phyloP scores from a whole-genome alignment of 2,113 vertebrate species.

The Crotalus horridus region DNA sequence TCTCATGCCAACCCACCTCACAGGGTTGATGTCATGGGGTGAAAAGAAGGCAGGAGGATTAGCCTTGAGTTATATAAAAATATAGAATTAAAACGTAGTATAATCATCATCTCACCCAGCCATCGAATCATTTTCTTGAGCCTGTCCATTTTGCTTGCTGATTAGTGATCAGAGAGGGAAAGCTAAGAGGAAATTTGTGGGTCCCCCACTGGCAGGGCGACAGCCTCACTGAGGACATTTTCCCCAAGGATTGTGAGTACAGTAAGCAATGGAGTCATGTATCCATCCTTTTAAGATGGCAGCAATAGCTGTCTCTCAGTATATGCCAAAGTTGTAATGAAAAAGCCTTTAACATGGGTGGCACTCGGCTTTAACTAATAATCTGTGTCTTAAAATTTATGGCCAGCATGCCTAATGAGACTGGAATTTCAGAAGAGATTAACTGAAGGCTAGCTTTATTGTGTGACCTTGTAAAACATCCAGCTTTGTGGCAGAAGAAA shows the following conservation, averaged over 20 bases:
- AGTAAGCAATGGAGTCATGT: not conserved
- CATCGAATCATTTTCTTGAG: not conserved
- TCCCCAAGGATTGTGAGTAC: not conserved
- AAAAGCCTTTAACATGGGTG: not conserved
- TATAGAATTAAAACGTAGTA: not conserved
- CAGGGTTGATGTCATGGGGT: not conserved
- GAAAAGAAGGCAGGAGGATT: not conserved
- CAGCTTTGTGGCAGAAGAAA: not conserved
- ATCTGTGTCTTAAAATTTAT: not conserved
- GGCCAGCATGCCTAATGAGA: not conserved
- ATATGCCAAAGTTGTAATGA: not conserved
- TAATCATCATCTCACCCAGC: not conserved
- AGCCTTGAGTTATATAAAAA: not conserved
- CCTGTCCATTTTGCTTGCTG: not conserved
- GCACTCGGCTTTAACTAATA: not conserved
- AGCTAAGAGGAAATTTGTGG: not conserved
- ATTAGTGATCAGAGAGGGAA: not conserved
- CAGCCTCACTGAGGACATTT: not conserved
- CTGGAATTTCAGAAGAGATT: not conserved
- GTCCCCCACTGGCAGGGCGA: not conserved
- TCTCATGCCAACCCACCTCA: not conserved
- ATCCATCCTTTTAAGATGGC: accelerated
- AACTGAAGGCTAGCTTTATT: not conserved
- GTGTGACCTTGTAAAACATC: not conserved
- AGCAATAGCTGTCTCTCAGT: not conserved